Percentiles rank a stretch among this genome's conserved stretches.
Conservation (phyloP, 2,888 invertebrate species). For the Cryptophagus acutangulus region DNA sequence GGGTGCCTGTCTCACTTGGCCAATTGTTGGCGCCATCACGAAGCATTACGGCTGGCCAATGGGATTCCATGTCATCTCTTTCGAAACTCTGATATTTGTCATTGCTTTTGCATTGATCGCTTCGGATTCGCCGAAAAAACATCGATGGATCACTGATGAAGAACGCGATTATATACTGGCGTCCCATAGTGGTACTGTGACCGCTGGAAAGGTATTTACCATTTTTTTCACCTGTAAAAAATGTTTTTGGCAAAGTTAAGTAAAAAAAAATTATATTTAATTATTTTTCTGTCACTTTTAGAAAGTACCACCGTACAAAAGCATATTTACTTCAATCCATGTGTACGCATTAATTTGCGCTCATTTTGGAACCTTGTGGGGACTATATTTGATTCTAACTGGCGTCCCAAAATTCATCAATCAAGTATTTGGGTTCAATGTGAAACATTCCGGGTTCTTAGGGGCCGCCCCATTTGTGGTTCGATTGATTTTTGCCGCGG, state of each 20-base stretch:
- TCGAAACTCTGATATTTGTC: background rate
- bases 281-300: background rate
- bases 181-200: background rate
- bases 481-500: background rate
- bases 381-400: background rate
- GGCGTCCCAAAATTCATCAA: background rate
- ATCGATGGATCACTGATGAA: background rate
- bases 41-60: background rate
- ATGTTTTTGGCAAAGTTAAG: too few relatives aligned
- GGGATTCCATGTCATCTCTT: background rate
- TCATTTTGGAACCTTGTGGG: background rate
- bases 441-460: background rate
- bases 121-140: background rate
- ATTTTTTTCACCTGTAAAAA: constrained; percentile 29
- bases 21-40: background rate
- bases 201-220: too few relatives aligned
- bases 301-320: background rate
- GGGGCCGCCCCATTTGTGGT: background rate
- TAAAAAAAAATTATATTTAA: background rate
- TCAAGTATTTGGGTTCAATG: background rate
- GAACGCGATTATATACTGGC: background rate
- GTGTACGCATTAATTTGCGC: background rate
- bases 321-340: background rate
- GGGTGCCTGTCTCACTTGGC: background rate
- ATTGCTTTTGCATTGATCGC: background rate